Percentiles rank a stretch among this genome's conserved stretches.
Conservation (phyloP, 2,113 vertebrate species). For the Dendrocopos noguchii region DNA sequence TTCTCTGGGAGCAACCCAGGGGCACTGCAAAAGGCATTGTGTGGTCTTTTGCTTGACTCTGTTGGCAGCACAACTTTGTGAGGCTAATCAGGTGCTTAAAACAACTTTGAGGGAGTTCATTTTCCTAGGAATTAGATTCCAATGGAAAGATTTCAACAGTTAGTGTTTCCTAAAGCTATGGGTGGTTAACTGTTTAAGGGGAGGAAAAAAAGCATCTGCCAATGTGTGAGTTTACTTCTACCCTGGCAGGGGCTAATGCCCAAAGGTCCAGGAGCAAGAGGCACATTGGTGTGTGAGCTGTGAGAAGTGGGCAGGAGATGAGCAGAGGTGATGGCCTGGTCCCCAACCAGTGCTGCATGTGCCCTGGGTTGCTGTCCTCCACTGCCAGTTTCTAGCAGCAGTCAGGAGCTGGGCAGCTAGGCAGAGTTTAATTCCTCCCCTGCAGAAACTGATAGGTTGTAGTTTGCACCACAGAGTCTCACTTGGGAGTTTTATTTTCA, state of each 20-base stretch:
- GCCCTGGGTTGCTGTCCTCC: background rate
- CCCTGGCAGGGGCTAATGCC: accelerated
- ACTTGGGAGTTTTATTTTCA: background rate
- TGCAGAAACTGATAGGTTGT: background rate
- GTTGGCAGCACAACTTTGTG: background rate
- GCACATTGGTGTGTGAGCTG: accelerated
- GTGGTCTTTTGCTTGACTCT: background rate
- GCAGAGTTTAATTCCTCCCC: background rate
- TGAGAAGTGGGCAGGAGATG: background rate
- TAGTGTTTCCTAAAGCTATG: background rate
- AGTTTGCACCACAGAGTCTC: background rate
- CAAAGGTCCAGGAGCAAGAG: background rate
- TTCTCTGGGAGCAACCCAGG: background rate
- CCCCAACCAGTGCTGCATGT: accelerated
- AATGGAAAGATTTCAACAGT: background rate
- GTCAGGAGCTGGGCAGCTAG: background rate
- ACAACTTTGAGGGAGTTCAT: background rate
- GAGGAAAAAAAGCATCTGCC: background rate
- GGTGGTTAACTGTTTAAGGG: accelerated
- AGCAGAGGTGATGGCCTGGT: background rate
- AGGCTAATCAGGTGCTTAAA: accelerated
- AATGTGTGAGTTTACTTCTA: background rate
- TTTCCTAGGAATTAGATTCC: background rate
- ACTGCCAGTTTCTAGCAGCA: background rate
- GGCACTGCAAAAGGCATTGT: background rate